These are phyloP conservation scores for Myripristis jacobus DNA, from an alignment of 2,797 vertebrate genomes.

Conservation along the genomic window DNA sequence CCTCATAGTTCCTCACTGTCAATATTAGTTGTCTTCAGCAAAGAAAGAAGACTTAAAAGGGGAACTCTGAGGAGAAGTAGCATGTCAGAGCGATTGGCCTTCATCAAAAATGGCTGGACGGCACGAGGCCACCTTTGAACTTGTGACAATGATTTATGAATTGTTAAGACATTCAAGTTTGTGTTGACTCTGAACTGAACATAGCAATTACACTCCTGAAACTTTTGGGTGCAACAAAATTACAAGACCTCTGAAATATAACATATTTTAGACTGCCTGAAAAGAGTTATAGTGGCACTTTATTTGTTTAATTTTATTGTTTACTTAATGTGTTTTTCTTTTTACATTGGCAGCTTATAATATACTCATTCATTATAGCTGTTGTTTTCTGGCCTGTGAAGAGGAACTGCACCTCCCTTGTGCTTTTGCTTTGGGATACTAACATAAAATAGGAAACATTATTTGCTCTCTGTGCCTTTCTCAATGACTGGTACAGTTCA, in stretches of 20 bases:
- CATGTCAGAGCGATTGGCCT: not conserved
- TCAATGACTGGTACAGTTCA: not conserved
- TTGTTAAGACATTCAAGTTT: slow-evolving; percentile 25
- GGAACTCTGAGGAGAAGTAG: not conserved
- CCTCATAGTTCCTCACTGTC: not conserved
- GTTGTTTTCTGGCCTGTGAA: too few species aligned
- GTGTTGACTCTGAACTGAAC: not conserved
- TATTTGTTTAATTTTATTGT: slow-evolving; percentile 38
- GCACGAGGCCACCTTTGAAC: slow-evolving; percentile 9
- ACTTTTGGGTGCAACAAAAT: slow-evolving; percentile 1
- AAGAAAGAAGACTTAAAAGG: not conserved
- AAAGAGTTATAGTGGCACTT: slow-evolving; percentile 46
- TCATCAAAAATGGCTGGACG: not conserved
- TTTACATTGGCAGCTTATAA: slow-evolving; percentile 19
- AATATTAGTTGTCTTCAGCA: not conserved
- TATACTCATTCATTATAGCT: too few species aligned
- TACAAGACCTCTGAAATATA: slow-evolving; percentile 5
- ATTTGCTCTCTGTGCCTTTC: slow-evolving; percentile 56
- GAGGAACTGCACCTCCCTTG: slow-evolving; percentile 16
- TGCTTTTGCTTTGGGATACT: not conserved
- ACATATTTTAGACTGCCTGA: not conserved
- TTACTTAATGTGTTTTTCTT: slow-evolving; percentile 39
- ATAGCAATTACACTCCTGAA: not conserved
- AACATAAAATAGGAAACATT: slow-evolving; percentile 17
- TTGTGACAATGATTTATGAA: not conserved